Percentiles rank a stretch among this genome's conserved stretches.
These are phyloP conservation scores for Manis crassicaudata DNA, from an alignment of 2,797 vertebrate genomes.

Conservation along the genomic window DNA sequence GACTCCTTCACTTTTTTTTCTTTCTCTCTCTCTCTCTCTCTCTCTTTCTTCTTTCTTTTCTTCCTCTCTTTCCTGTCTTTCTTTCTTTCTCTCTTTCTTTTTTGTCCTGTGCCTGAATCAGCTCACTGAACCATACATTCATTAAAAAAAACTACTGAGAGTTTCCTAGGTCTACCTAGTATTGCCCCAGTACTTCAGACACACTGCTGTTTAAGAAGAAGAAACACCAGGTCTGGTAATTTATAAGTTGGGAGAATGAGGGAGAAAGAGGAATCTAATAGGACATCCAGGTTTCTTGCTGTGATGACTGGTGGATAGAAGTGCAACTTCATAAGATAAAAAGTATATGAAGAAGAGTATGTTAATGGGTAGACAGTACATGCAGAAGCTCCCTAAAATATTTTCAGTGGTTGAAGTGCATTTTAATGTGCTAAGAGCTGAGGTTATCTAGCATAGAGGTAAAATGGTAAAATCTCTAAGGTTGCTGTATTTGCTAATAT, in stretches of 20 bases:
- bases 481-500: neutral
- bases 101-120: neutral
- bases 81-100: too few relatives aligned
- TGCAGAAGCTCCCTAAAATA: neutral
- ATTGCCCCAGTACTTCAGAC: neutral
- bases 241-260: neutral
- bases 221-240: neutral
- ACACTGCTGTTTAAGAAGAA: neutral
- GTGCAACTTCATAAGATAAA: neutral
- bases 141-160: neutral
- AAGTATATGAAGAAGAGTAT: neutral
- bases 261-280: neutral
- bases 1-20: neutral
- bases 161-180: neutral
- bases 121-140: neutral
- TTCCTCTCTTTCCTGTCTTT: too few relatives aligned
- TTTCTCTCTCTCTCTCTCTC: too few relatives aligned
- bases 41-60: neutral
- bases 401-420: neutral
- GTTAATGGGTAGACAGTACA: neutral
- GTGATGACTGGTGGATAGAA: neutral
- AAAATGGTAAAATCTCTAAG: neutral
- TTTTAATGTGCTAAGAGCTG: neutral
- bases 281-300: neutral
- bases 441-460: neutral